A percentile compares a stretch with the other conserved stretches of the same genome.
These are phyloP conservation scores for Papilio helenus DNA, from an alignment of 1,140 invertebrate genomes.

Conservation along the genomic window DNA sequence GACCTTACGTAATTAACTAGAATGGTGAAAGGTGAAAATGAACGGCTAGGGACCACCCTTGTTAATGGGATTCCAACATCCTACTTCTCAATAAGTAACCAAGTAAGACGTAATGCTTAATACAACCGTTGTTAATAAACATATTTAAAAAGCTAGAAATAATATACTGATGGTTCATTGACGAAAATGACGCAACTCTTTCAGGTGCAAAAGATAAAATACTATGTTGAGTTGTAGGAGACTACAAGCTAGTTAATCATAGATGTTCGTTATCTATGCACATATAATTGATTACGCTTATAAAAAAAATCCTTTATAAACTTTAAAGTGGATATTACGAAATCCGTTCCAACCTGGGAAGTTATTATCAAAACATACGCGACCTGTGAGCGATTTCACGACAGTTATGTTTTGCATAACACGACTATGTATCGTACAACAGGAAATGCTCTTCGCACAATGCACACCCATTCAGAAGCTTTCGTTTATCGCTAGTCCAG, in stretches of 20 bases:
- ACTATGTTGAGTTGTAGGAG: too few relatives aligned
- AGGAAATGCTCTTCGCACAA: constrained; percentile 24
- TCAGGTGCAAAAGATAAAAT: too few relatives aligned
- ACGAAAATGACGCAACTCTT: too few relatives aligned
- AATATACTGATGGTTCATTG: too few relatives aligned
- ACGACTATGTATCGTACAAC: constrained; percentile 13
- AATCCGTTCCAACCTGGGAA: constrained; percentile 10
- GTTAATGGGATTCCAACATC: neutral
- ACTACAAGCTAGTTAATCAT: too few relatives aligned
- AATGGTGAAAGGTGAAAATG: constrained; percentile 21
- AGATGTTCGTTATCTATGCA: too few relatives aligned
- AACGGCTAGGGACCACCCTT: neutral
- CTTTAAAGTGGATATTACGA: neutral
- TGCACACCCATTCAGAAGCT: constrained; percentile 22
- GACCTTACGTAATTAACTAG: constrained; percentile 16
- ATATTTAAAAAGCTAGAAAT: too few relatives aligned
- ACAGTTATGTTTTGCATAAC: constrained; percentile 25
- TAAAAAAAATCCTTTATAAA: too few relatives aligned
- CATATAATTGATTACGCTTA: too few relatives aligned
- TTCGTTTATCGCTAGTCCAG: constrained; percentile 27
- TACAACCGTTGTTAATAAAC: too few relatives aligned
- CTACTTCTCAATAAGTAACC: too few relatives aligned
- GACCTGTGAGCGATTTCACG: constrained; percentile 27
- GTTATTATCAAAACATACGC: constrained; percentile 25
- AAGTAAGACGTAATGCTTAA: too few relatives aligned